These are phyloP conservation scores for Pachymerium ferrugineum DNA, from an alignment of 2,888 invertebrate genomes.

Conservation along the genomic window DNA sequence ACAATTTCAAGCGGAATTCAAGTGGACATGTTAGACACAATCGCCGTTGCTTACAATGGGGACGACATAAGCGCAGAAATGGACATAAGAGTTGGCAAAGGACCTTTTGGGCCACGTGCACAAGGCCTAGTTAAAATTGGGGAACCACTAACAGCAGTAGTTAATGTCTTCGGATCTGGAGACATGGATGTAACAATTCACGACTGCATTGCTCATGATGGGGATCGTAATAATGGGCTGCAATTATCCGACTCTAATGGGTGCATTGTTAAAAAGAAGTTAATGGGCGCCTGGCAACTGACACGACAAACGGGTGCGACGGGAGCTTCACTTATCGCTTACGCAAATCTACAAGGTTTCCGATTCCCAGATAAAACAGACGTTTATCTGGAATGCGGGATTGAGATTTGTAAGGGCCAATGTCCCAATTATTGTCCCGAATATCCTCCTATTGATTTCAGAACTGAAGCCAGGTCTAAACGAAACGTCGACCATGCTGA, in stretches of 20 bases:
- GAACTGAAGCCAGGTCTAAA: constrained; percentile 43
- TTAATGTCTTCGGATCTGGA: constrained; percentile 70
- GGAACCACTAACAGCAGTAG: constrained; percentile 72
- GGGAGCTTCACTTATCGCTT: constrained; percentile 68
- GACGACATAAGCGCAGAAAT: constrained; percentile 72
- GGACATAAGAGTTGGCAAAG: constrained; percentile 65
- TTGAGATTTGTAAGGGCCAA: constrained; percentile 72
- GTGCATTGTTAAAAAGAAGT: constrained; percentile 70
- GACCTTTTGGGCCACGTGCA: constrained; percentile 69
- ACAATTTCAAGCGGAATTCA: constrained; percentile 66
- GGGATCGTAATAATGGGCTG: constrained; percentile 60
- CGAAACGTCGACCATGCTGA: constrained; percentile 39
- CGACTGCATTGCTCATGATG: constrained; percentile 69
- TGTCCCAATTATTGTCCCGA: constrained; percentile 55
- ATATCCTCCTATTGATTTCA: constrained; percentile 29
- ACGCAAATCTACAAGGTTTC: constrained; percentile 63
- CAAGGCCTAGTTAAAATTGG: constrained; percentile 74
- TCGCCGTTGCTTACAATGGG: constrained; percentile 76
- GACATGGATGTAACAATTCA: constrained; percentile 71
- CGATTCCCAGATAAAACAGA: constrained; percentile 83
- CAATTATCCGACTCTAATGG: constrained; percentile 68
- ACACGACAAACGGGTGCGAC: constrained; percentile 64
- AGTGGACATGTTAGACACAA: constrained; percentile 72
- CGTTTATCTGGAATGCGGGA: constrained; percentile 71
- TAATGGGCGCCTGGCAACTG: constrained; percentile 76